Base-by-base conservation (phyloP, 2,797 vertebrate genomes). In the Orestias chungarensis region DNA sequence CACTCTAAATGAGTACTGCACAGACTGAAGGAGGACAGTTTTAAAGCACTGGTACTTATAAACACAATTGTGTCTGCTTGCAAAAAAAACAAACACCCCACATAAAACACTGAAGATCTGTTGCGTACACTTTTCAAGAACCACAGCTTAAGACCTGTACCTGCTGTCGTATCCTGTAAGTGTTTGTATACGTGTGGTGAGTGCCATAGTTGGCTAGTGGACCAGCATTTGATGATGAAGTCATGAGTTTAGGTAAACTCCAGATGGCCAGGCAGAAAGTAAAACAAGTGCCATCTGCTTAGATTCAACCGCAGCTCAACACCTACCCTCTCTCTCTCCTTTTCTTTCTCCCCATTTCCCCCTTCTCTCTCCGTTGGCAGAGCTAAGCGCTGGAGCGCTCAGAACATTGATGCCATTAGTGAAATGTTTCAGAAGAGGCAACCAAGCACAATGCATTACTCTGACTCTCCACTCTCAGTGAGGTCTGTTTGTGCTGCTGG, bases 251-350 rank as follows among this genome's bases (percentile, higher is more conserved):
- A 93, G 93, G 94, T 93, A 92, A 93, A 93, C 90, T 94, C 92
- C 93, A 95, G 93, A 94, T 94, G 94, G 93, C 87, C 88, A 71
- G 82, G 88, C 91, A 89, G 89, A 93, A 94, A 95, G 88, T 93
- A 93, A 94, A 94, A 93, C 92, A 94, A 92, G 93, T 95, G 92
- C 92, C 95, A 94, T 95, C 94, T 95, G 94, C 93, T 94, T 94
- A 94, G 89, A 94, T 95, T 94, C 92, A 94, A 91, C 86, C 71
- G 79, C 87, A 89, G 87, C 89, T 94, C 90, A 91, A 87, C 87
- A 85, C 84, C 87, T 86, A 84, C 71, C 80, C 68, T 79, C 78
- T 75, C 64, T 20, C 1, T 31, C n/a, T 20, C 20, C 4, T 38
- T 11, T 38, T 18, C 11, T 57, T 57, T 20, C 85, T 77, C 79